A percentile compares a stretch with the other conserved stretches of the same genome.
phyloP scores from a whole-genome alignment of 2,797 vertebrate species.

The Pipistrellus pygmaeus region DNA sequence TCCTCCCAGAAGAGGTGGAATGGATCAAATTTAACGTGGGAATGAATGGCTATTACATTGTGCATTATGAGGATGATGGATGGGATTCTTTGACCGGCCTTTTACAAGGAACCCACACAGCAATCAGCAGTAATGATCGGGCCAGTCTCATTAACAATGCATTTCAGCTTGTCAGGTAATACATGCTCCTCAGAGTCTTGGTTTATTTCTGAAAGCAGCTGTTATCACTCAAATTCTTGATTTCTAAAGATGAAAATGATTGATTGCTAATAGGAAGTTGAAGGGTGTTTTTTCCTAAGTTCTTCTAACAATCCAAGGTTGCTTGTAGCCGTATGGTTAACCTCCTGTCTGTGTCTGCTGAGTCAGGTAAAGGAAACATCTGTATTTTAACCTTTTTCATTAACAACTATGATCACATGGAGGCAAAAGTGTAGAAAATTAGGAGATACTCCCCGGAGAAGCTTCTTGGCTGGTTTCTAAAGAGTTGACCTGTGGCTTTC shows the following conservation, averaged over 20 bases:
- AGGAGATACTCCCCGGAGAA: not conserved
- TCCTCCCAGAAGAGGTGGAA: constrained; percentile 91
- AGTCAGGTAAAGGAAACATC: constrained; percentile 14
- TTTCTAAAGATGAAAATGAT: constrained; percentile 58
- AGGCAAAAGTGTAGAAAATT: not conserved
- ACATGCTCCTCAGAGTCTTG: not conserved
- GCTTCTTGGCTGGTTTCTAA: too few species aligned
- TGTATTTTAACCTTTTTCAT: constrained; percentile 47
- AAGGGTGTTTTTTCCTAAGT: constrained; percentile 19
- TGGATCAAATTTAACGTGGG: constrained; percentile 97
- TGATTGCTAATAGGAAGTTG: constrained; percentile 44
- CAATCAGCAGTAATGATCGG: constrained; percentile 93
- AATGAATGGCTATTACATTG: constrained; percentile 96
- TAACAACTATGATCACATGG: not conserved
- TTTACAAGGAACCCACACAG: constrained; percentile 90
- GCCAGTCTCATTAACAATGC: constrained; percentile 94
- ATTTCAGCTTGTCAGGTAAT: constrained; percentile 95
- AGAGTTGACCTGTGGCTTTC: not conserved
- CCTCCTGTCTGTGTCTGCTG: not conserved
- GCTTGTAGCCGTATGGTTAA: constrained; percentile 24
- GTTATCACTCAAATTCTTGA: constrained; percentile 19
- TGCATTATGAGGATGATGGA: constrained; percentile 92
- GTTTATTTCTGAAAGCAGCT: constrained; percentile 60
- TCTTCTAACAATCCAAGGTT: constrained; percentile 8
- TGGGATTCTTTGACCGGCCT: constrained; percentile 92